phyloP scores from a whole-genome alignment of 2,888 invertebrate genomes.

The Pedicia rivosa region DNA sequence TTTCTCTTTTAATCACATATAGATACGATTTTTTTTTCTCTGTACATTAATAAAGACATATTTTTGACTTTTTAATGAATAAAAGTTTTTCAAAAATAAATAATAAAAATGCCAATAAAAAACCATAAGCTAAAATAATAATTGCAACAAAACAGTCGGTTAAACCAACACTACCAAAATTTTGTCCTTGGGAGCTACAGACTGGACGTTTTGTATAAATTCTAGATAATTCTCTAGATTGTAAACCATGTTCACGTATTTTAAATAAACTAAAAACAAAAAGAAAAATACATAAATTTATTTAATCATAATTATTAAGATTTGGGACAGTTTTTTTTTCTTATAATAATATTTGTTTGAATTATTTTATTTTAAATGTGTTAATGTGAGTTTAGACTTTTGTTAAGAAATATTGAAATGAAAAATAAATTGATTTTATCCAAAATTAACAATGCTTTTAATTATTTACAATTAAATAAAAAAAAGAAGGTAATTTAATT shows the following conservation, averaged over 20 bases:
- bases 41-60: too few species aligned
- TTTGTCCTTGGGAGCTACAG: conserved; percentile 28
- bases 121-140: conserved; percentile 10
- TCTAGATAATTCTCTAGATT: conserved; percentile 27
- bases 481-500: too few species aligned
- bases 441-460: too few species aligned
- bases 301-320: neutral
- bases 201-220: conserved; percentile 34
- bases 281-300: neutral
- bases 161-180: conserved; percentile 33
- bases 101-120: conserved; percentile 6
- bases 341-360: too few species aligned
- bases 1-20: too few species aligned
- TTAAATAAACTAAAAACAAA: conserved; percentile 23
- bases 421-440: neutral
- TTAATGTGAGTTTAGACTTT: too few species aligned
- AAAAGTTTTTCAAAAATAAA: conserved; percentile 10
- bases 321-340: too few species aligned
- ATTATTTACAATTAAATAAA: too few species aligned
- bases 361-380: too few species aligned
- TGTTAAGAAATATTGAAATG: too few species aligned
- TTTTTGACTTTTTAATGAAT: neutral
- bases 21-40: too few species aligned
- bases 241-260: conserved; percentile 33
- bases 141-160: conserved; percentile 28